These are phyloP conservation scores for Coranthus polyacanthus DNA, from an alignment of 2,797 vertebrate species.

Conservation along the genomic window DNA sequence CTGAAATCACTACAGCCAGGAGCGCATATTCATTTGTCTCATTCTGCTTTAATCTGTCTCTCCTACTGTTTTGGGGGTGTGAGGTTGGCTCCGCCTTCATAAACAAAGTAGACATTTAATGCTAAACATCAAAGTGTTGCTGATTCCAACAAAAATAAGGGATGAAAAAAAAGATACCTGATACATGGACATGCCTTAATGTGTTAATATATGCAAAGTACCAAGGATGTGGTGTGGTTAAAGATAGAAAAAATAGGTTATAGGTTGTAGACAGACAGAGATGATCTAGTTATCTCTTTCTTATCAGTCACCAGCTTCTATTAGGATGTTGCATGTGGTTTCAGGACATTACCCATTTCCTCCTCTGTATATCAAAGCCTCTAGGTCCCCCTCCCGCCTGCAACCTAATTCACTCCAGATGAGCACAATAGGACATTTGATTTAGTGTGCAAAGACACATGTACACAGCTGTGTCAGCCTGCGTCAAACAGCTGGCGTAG, in stretches of 20 bases:
- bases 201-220: conserved; percentile 23
- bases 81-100: conserved; percentile 9
- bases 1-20: conserved; percentile 23
- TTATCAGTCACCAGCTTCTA: conserved; percentile 82
- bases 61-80: conserved; percentile 4
- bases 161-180: neutral
- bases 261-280: conserved; percentile 53
- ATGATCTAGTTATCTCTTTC: conserved; percentile 74
- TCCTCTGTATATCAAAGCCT: conserved; percentile 83
- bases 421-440: conserved; percentile 86
- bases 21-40: conserved; percentile 33
- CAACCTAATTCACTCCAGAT: conserved; percentile 83
- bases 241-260: conserved; percentile 33
- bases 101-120: conserved; percentile 2
- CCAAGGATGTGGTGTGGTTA: conserved; percentile 29
- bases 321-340: conserved; percentile 83
- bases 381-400: conserved; percentile 57
- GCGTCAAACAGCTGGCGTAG: conserved; percentile 78
- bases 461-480: conserved; percentile 83
- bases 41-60: conserved; percentile 20
- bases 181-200: conserved; percentile 1
- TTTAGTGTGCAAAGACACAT: conserved; percentile 83
- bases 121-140: conserved; percentile 12
- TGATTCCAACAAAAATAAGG: neutral
- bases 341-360: conserved; percentile 86